Base-by-base conservation (phyloP, 2,797 vertebrate species). In the Pseudomugil gertrudae region DNA sequence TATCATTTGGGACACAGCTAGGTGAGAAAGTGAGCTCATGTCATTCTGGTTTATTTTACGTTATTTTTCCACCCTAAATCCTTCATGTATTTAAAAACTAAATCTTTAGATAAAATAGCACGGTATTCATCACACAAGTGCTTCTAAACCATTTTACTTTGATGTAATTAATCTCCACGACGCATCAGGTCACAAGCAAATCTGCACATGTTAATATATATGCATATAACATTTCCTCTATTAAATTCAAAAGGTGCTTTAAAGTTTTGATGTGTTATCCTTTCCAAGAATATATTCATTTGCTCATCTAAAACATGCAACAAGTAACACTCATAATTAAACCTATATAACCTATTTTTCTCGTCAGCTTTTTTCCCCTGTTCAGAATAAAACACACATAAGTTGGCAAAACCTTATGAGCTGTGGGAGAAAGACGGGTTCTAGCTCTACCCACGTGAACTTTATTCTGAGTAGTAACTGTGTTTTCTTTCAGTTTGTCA, bases 361-460 rank as follows among this genome's bases (percentile, higher is more conserved):
- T 75, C 78, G 74, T 84, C 78, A 69, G 58, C 10, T 53, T 66
- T 51, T 63, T 72, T 84, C 78, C 78, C 66, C 81, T 75, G 57
- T 74, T 80, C 65, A 74, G 74, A 54, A 63, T 68, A 83, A 83
- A 84, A 80, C 67, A 73, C 72, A 52, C 24, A 2, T 32, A 61
- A 58, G 60, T 53, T 54, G 43, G 64, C 52, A 21, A 76, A 78
- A 52, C 55, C 66, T 69, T 47, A 19, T 40, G 14, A 78, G 72
- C 61, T 35, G 11, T 1, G 43, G 56, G 59, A 30, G 69, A 1
- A 40, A 72, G 48, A 57, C 52, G 43, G 14, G 3, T 59, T 27
- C 63, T 5, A 45, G 60, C 30, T 66, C 11, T 2, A 26, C 53
- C 35, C 35, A 48, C 50, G 56, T 63, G 52, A 88, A 67, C 67